Evolutionary conservation across 2,113 vertebrate species (phyloP).

Genomic region (Balaenoptera acutorostrata): DNA sequence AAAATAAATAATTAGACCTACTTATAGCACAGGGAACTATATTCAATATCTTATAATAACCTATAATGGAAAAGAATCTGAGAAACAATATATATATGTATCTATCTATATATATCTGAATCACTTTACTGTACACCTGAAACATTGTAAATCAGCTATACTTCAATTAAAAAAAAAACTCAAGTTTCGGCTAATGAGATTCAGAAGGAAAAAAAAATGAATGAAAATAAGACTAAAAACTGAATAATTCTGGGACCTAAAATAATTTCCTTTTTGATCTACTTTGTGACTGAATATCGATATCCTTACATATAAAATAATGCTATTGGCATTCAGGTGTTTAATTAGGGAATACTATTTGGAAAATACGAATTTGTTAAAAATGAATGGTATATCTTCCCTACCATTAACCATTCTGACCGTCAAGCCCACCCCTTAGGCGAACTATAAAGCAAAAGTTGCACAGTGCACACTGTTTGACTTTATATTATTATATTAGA

Average conservation of each 20-base stretch:
- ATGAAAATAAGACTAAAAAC: not conserved
- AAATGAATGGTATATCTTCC: not conserved
- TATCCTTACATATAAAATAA: not conserved
- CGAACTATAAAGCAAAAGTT: not conserved
- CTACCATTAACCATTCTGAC: not conserved
- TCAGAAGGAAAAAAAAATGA: not conserved
- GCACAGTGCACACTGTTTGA: not conserved
- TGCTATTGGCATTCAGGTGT: not conserved
- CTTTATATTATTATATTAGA: not conserved
- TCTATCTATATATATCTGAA: not conserved
- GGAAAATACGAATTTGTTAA: not conserved
- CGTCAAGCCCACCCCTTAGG: not conserved
- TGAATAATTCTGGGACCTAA: not conserved
- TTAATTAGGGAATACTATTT: not conserved
- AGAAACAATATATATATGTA: not conserved
- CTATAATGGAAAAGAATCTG: not conserved
- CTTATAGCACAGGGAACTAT: not conserved
- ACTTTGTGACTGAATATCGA: not conserved
- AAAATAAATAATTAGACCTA: not conserved
- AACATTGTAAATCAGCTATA: not conserved
- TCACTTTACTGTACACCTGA: not conserved
- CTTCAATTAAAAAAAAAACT: not conserved
- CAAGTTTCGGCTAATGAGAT: not conserved
- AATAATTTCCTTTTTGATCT: not conserved
- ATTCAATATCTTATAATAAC: not conserved